Evolutionary conservation across 2,113 vertebrate genomes (phyloP).

Genomic region (Sinocyclocheilus anshuiensis): DNA sequence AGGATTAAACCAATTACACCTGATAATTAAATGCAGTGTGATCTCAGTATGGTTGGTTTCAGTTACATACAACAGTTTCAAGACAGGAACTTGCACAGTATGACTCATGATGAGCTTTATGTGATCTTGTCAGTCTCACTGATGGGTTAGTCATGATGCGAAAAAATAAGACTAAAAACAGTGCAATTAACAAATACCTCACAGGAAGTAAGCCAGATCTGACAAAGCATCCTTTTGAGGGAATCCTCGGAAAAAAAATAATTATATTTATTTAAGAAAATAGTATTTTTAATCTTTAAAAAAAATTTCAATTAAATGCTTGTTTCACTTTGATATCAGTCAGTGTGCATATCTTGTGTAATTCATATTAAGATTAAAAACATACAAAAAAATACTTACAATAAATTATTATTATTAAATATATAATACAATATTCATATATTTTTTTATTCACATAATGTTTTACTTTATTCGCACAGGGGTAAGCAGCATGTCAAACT

Average conservation of each 20-base stretch:
- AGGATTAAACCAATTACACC: not conserved
- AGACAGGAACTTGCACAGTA: not conserved
- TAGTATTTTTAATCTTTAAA: no score
- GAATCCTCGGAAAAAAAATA: no score
- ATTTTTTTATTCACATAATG: not conserved
- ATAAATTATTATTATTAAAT: not conserved
- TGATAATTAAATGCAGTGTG: not conserved
- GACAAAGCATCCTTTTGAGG: no score
- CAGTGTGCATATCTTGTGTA: not conserved
- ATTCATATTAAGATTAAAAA: not conserved
- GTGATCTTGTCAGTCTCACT: not conserved
- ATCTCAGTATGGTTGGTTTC: not conserved
- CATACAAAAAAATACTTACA: not conserved
- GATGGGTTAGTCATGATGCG: not conserved
- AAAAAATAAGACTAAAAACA: not conserved
- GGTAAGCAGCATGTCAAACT: no score
- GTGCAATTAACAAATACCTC: no score
- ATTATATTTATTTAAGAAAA: no score
- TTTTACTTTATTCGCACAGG: not conserved
- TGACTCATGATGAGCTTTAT: slow-evolving; percentile 1
- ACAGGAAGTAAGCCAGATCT: no score
- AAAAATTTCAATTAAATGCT: not conserved
- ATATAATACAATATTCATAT: not conserved
- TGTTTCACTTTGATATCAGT: not conserved
- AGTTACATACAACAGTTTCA: not conserved